Base-by-base conservation (phyloP, 1,140 invertebrate genomes). In the Venturia canescens region DNA sequence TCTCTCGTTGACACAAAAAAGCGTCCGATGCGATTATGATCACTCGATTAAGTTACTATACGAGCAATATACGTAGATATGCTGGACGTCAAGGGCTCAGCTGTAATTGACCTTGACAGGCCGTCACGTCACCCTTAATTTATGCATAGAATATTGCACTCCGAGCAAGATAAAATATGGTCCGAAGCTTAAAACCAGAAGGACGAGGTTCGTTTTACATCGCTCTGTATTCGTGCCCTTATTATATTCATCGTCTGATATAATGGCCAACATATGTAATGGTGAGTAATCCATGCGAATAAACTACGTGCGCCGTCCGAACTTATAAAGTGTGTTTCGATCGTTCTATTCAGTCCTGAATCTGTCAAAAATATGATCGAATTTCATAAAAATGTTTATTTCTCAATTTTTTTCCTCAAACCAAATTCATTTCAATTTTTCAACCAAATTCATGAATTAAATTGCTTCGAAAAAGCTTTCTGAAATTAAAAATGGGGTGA, bases 41-140 rank as follows among this genome's bases (percentile, higher is more conserved):
- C 13, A 16, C 13, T 4, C 3, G 4, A 23, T 5, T 23, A 57
- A 1, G n/a, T n/a, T 2, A 21, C 21, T 57, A n/a, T n/a, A 11
- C 38, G 13, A 44, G 38, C 21, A 27, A 66, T 15, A 27, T 23
- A 29, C 27, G 15, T 23, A 63, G 3, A 63, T 63, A 21, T 23
- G 23, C 11, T 66, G 9, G 60, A 23, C 11, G 5, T 44, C 21
- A 27, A 66, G 60, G 60, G 60, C 23, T 26, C 18, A 57, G 21
- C 18, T 5, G 21, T 66, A 66, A 29, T 66, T 66, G 60, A 66
- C 60, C 60, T 66, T 66, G 60, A 13, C 26, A 27, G 23, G 60
- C 53, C 26, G 60, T 66, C 60, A 66, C 60, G 60, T 66, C 60
- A 66, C 60, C 23, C 60, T 66, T 29, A 66, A 66, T 66, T 27